A percentile compares a stretch with the other conserved stretches of the same genome.
Evolutionary conservation across 2,797 vertebrate genomes (phyloP).

Genomic region (Fringilla coelebs): DNA sequence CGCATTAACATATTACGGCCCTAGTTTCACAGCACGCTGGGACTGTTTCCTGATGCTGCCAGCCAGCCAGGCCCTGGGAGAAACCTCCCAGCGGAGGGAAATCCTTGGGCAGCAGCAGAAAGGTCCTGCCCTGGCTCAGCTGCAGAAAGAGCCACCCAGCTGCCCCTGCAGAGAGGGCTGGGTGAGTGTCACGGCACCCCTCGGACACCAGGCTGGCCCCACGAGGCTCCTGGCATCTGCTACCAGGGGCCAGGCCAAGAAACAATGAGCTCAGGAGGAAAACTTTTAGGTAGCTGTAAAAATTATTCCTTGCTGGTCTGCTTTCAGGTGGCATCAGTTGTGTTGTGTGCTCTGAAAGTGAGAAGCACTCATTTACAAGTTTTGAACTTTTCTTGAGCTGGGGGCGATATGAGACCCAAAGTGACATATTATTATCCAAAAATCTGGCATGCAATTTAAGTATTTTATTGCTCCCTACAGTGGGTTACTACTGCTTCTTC

Average conservation of each 20-base stretch:
- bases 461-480: background rate
- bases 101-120: slow-evolving; percentile 21
- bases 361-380: background rate
- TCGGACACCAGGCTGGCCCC: background rate
- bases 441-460: background rate
- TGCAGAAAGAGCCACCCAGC: background rate
- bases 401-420: background rate
- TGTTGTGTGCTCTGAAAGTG: background rate
- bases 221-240: background rate
- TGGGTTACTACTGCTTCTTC: background rate
- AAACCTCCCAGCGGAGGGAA: background rate
- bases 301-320: background rate
- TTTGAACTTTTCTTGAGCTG: background rate
- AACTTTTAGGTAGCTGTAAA: background rate
- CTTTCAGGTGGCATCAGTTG: background rate
- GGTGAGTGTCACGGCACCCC: background rate
- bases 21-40: slow-evolving; percentile 24
- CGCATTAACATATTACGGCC: slow-evolving; percentile 39
- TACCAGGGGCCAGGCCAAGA: background rate
- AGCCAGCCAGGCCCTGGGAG: background rate
- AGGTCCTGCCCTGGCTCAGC: slow-evolving; percentile 4
- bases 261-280: background rate
- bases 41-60: slow-evolving; percentile 25
- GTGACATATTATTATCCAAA: background rate
- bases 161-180: background rate